Evolutionary conservation across 2,113 vertebrate species (phyloP), one percentile per base, ranked within the genome.

Genomic region (Mungos mungo): DNA sequence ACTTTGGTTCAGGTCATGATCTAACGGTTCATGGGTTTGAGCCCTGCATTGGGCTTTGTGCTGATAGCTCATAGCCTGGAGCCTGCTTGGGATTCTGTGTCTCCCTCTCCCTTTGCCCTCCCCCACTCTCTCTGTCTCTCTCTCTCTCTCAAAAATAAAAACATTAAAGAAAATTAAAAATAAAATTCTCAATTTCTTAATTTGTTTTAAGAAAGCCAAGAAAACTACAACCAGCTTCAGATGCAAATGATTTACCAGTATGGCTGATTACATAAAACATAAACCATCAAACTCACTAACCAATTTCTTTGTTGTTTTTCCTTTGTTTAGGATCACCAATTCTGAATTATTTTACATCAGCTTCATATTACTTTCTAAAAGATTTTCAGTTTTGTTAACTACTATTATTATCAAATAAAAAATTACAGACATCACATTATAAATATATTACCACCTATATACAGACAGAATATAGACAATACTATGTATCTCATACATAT

Each of bases 281-380:
- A 69, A 90, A 25, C 12, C 15, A 72, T 10, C 27, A 82, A 84
- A 19, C 47, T 71, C 19, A 23, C 68, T 45, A 83, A 18, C 5
- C 35, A 60, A 35, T 54, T 66, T 95, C 35, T 74, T 91, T 80
- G 14, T 45, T 76, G 8, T 8, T 21, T 29, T 29, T 50, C n/a
- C 45, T 33, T 76, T 72, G n/a, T 68, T 93, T 50, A 80, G 60
- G 19, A 66, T 25, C 41, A 90, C 8, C 54, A 92, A 87, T 88
- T 69, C 81, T 45, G 41, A 93, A 66, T 60, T 63, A 68, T 31
- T 65, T n/a, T 19, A 76, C 18, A 57, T 14, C 45, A 72, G 41
- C 23, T 92, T 92, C 60, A 81, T 15, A 95, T 94, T 72, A 72
- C 25, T 94, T 97, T 81, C 50, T 33, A 85, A 47, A 90, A 81